These are phyloP conservation scores for Drosophila dunni DNA, from an alignment of 1,140 invertebrate genomes.

Conservation along the genomic window DNA sequence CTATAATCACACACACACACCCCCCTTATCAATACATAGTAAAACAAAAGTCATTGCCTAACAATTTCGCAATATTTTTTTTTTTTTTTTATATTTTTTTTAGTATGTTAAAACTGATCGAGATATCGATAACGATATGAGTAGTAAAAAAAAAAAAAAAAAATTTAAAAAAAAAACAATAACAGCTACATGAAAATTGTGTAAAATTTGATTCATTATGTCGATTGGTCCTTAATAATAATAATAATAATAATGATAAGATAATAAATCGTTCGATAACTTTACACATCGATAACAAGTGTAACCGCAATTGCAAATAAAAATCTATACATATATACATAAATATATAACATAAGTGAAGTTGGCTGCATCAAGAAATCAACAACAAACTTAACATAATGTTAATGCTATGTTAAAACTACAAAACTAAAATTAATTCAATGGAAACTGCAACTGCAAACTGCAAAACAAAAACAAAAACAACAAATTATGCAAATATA, in stretches of 20 bases:
- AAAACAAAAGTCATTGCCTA: slow-evolving; percentile 44
- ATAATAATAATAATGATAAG: slow-evolving; percentile 4
- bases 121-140: slow-evolving; percentile 20
- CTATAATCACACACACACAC: slow-evolving; percentile 3
- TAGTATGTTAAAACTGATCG: slow-evolving; percentile 25
- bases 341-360: slow-evolving; percentile 32
- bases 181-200: slow-evolving; percentile 5
- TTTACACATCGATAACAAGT: slow-evolving; percentile 21
- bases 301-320: slow-evolving; percentile 16
- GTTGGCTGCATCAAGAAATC: slow-evolving; percentile 26
- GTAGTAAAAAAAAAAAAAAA: slow-evolving; percentile 20
- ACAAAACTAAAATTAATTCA: slow-evolving; percentile 42
- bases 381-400: slow-evolving; percentile 56
- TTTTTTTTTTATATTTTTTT: slow-evolving; percentile 19
- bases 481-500: slow-evolving; percentile 22
- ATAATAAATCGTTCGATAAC: slow-evolving; percentile 10
- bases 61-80: slow-evolving; percentile 23
- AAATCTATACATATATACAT: not conserved
- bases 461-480: slow-evolving; percentile 16
- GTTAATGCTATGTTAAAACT: slow-evolving; percentile 69
- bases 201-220: slow-evolving; percentile 12
- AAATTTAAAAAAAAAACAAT: slow-evolving; percentile 20
- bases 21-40: slow-evolving; percentile 15
- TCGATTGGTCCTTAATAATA: slow-evolving; percentile 29
- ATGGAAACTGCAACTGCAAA: slow-evolving; percentile 10